Evolutionary conservation across 2,888 invertebrate genomes (phyloP).

Genomic region (Epiblema foenella): DNA sequence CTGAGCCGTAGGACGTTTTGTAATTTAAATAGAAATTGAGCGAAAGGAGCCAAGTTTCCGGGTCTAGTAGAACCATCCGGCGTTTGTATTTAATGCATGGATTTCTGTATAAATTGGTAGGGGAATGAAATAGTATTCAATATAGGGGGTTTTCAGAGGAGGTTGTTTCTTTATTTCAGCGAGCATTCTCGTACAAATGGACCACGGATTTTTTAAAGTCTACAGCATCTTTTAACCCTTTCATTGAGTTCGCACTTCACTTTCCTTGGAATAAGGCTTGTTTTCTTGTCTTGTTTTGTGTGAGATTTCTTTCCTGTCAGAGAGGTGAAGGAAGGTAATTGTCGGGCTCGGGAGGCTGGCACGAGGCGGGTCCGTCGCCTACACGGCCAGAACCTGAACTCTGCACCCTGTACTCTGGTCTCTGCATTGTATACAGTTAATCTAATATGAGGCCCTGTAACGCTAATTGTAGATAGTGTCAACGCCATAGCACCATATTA

Average conservation of each 20-base stretch:
- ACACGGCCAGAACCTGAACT: background rate
- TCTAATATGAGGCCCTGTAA: constrained; percentile 3
- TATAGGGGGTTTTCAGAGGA: no score
- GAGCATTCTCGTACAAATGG: no score
- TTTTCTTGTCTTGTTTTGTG: constrained; percentile 9
- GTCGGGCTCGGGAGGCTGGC: constrained; percentile 46
- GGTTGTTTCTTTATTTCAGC: no score
- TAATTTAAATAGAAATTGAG: no score
- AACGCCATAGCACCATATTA: background rate
- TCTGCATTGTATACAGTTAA: constrained; percentile 56
- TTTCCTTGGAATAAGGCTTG: background rate
- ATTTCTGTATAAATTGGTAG: no score
- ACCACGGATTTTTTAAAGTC: background rate
- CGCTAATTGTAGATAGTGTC: background rate
- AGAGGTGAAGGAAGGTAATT: constrained; percentile 53
- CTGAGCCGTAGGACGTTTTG: no score
- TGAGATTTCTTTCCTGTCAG: constrained; percentile 50
- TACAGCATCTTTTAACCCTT: background rate
- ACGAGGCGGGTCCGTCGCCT: constrained; percentile 50
- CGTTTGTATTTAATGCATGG: no score
- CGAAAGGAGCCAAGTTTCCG: no score
- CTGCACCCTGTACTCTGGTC: constrained; percentile 46
- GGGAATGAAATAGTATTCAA: no score
- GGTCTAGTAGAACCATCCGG: no score
- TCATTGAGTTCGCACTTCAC: background rate